A percentile compares a stretch with the other conserved stretches of the same genome.
These are phyloP conservation scores for Drosophila ochracea DNA, from an alignment of 2,888 invertebrate species.

Conservation along the genomic window DNA sequence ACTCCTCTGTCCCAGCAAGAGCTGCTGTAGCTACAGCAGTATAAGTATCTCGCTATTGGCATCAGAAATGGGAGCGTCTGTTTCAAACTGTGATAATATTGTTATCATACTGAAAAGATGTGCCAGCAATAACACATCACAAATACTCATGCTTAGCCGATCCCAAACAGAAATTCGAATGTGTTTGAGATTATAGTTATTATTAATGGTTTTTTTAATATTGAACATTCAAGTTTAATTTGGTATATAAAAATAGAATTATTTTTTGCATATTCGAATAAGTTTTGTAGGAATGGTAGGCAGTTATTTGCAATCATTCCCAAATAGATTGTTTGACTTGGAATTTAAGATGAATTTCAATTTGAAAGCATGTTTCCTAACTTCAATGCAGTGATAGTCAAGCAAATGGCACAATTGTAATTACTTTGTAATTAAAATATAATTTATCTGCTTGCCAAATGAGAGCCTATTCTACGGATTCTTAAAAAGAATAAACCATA, in stretches of 20 bases:
- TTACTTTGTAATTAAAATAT: not conserved
- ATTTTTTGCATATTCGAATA: not conserved
- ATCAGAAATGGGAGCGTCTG: slow-evolving; percentile 7
- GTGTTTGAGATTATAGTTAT: not conserved
- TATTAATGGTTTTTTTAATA: not conserved
- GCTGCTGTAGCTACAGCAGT: not conserved
- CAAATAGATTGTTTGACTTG: not conserved
- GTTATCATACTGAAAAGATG: slow-evolving; percentile 7
- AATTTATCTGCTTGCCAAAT: not conserved
- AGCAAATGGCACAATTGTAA: not conserved
- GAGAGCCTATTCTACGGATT: not conserved
- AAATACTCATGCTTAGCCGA: not conserved
- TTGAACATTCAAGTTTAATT: not conserved
- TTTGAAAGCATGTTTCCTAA: not conserved
- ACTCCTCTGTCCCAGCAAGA: not conserved
- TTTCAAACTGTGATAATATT: slow-evolving; percentile 12
- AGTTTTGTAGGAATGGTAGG: not conserved
- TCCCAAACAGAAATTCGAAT: too few species aligned
- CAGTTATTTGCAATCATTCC: not conserved
- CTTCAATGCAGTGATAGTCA: not conserved
- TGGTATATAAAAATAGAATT: too few species aligned
- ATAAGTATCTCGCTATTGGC: not conserved
- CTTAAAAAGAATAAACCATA: not conserved
- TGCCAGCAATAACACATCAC: not conserved
- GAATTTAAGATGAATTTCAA: not conserved